phyloP scores from a whole-genome alignment of 2,113 vertebrate species.

The Beaufortia kweichowensis region DNA sequence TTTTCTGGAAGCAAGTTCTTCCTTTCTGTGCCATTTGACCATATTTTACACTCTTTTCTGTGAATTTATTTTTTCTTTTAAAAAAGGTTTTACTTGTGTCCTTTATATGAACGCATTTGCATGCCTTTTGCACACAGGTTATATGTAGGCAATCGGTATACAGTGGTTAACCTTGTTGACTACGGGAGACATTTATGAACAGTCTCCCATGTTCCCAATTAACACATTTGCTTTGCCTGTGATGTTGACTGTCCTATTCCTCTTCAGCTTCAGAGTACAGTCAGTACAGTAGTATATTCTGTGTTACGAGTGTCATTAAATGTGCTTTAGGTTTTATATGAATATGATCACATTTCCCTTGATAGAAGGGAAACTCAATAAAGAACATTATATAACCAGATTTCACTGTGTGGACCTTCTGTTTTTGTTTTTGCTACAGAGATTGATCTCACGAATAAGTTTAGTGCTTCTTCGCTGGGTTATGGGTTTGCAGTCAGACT shows the following conservation, averaged over 20 bases:
- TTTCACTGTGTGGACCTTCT: slow-evolving; percentile 9
- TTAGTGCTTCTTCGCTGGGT: not conserved
- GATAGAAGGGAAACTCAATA: slow-evolving; percentile 47
- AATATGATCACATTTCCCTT: slow-evolving; percentile 36
- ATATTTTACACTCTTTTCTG: slow-evolving; percentile 17
- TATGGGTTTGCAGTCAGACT: too few species aligned
- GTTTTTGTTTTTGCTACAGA: too few species aligned
- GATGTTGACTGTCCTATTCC: slow-evolving; percentile 8
- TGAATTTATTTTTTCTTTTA: slow-evolving; percentile 26
- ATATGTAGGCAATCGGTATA: not conserved
- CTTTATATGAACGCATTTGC: slow-evolving; percentile 39
- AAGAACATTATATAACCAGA: slow-evolving; percentile 42
- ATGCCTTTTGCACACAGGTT: slow-evolving; percentile 42
- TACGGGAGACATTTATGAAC: not conserved
- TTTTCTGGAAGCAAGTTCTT: not conserved
- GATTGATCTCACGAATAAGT: not conserved
- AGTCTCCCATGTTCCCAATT: not conserved
- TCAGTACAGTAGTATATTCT: slow-evolving; percentile 25
- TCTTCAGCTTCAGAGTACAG: slow-evolving; percentile 38
- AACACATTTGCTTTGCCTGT: slow-evolving; percentile 28
- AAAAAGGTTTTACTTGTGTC: slow-evolving; percentile 32
- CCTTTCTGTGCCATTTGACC: slow-evolving; percentile 43
- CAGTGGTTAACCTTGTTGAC: slow-evolving; percentile 19
- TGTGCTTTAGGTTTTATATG: slow-evolving; percentile 57
- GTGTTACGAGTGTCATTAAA: slow-evolving; percentile 44